These are phyloP conservation scores for Bhutanitis thaidina DNA, from an alignment of 2,888 invertebrate genomes.

Conservation along the genomic window DNA sequence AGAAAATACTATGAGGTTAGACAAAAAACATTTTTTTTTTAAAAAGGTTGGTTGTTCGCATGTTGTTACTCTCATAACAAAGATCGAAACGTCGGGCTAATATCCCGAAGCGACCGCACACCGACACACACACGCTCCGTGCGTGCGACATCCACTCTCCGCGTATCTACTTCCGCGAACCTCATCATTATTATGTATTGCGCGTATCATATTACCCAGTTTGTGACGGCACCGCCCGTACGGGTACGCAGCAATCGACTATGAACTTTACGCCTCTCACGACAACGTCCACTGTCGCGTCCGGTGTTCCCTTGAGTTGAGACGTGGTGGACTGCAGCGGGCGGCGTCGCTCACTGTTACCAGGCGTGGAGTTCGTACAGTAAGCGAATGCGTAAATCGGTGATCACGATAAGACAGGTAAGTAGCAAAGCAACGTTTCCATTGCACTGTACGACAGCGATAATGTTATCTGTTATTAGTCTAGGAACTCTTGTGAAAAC, in stretches of 20 bases:
- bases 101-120: constrained; percentile 13
- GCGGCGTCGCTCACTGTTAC: constrained; percentile 19
- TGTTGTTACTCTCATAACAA: too few species aligned
- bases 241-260: constrained; percentile 12
- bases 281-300: constrained; percentile 10
- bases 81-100: background rate
- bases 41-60: too few species aligned
- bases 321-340: constrained; percentile 5
- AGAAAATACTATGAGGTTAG: too few species aligned
- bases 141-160: constrained; percentile 35
- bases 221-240: constrained; percentile 31
- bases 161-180: constrained; percentile 53
- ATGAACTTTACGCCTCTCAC: constrained; percentile 8
- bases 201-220: constrained; percentile 40
- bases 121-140: constrained; percentile 19
- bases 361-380: constrained; percentile 6
- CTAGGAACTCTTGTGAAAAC: constrained; percentile 4
- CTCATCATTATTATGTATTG: constrained; percentile 50
- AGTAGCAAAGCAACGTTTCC: constrained; percentile 17
- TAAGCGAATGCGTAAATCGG: constrained; percentile 18
- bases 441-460: constrained; percentile 13
- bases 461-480: constrained; percentile 19
- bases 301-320: background rate
- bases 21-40: too few species aligned
- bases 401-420: constrained; percentile 20